A percentile compares a stretch with the other conserved stretches of the same genome.
These are phyloP conservation scores for Drosophila melanogaster DNA, from an alignment of 1,140 invertebrate genomes.

Conservation along the genomic window Release_6_plus_ISO1_MT NT_033779.5:18479001-18479500, in stretches of 20 bases:
- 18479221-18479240: constrained; percentile 70
- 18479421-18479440: constrained; percentile 65
- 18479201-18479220: constrained; percentile 66
- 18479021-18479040: too few species aligned
- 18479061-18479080: too few species aligned
- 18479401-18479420: constrained; percentile 43
- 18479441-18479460: constrained; percentile 55
- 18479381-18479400: not conserved
- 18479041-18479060: too few species aligned
- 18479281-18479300: constrained; percentile 54
- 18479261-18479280: constrained; percentile 54
- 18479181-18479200: constrained; percentile 2
- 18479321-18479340: constrained; percentile 73
- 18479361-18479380: constrained; percentile 58
- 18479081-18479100: too few species aligned
- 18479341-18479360: constrained; percentile 56
- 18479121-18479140: too few species aligned
- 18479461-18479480: constrained; percentile 59
- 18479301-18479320: constrained; percentile 57
- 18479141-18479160: constrained; percentile 4
- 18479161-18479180: not conserved
- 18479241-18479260: constrained; percentile 28
- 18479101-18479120: too few species aligned
- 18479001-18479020: too few species aligned
- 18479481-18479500: constrained; percentile 57